A percentile compares a stretch with the other conserved stretches of the same genome.
These are phyloP conservation scores for Brachyalestes nurse DNA, from an alignment of 2,797 vertebrate species.

Conservation along the genomic window DNA sequence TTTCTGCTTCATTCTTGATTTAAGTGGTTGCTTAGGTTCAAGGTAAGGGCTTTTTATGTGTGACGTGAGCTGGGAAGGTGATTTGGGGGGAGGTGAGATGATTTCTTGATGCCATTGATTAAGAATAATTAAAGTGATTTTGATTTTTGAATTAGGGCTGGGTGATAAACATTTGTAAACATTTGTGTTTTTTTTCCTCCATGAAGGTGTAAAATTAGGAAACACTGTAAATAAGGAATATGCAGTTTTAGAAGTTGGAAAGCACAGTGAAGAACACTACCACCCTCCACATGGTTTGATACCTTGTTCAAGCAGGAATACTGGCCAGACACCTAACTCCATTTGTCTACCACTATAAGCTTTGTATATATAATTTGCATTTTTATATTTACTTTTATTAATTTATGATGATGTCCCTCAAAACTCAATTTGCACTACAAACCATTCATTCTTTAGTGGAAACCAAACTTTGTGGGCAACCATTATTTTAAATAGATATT, in stretches of 20 bases:
- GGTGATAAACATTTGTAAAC: not conserved
- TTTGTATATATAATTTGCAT: no score
- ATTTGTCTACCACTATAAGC: no score
- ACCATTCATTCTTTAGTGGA: no score
- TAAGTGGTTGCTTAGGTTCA: slow-evolving; percentile 99
- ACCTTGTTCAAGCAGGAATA: no score
- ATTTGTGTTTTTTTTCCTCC: not conserved
- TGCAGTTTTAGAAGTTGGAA: not conserved
- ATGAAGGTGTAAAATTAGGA: no score
- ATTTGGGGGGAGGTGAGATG: slow-evolving; percentile 69
- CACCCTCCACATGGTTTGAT: not conserved
- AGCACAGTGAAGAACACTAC: not conserved
- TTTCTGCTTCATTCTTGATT: slow-evolving; percentile 83
- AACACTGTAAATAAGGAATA: no score
- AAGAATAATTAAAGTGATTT: not conserved
- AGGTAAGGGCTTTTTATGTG: slow-evolving; percentile 85
- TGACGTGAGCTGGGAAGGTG: slow-evolving; percentile 49
- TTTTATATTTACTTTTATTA: no score
- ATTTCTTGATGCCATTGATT: slow-evolving; percentile 31
- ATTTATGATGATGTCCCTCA: no score
- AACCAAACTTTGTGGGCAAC: no score
- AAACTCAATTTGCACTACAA: no score
- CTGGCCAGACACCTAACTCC: no score
- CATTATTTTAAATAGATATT: no score
- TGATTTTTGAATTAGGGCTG: not conserved